Conservation (phyloP, 2,888 invertebrate genomes). For the Oasisia sp. region DNA sequence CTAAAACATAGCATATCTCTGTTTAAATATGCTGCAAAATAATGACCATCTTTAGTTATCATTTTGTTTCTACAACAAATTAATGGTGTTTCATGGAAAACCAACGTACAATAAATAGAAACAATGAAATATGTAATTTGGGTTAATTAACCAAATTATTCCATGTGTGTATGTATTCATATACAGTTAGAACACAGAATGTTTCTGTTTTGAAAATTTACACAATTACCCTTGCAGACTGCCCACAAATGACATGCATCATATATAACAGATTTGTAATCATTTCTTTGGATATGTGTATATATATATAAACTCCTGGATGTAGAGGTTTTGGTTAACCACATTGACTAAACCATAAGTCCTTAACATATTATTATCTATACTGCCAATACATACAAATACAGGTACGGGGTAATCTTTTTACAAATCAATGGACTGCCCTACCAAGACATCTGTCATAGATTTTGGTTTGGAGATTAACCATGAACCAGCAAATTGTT, state of each 20-base stretch:
- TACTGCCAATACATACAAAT: not conserved
- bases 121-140: not conserved
- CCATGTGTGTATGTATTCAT: not conserved
- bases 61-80: not conserved
- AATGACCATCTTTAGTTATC: not conserved
- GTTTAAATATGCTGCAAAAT: not conserved
- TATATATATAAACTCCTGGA: not conserved
- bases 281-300: not conserved
- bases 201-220: not conserved
- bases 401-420: not conserved
- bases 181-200: not conserved
- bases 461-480: not conserved
- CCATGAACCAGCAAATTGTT: not conserved
- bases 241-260: not conserved
- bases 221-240: not conserved
- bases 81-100: not conserved
- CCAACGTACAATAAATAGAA: not conserved
- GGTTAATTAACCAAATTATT: not conserved
- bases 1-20: not conserved
- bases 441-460: not conserved
- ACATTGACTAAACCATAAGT: no score
- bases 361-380: not conserved
- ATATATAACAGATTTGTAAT: not conserved
- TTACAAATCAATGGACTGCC: not conserved
- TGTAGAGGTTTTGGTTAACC: no score